phyloP scores from a whole-genome alignment of 2,113 vertebrate species.

The Coptodon rendalli region DNA sequence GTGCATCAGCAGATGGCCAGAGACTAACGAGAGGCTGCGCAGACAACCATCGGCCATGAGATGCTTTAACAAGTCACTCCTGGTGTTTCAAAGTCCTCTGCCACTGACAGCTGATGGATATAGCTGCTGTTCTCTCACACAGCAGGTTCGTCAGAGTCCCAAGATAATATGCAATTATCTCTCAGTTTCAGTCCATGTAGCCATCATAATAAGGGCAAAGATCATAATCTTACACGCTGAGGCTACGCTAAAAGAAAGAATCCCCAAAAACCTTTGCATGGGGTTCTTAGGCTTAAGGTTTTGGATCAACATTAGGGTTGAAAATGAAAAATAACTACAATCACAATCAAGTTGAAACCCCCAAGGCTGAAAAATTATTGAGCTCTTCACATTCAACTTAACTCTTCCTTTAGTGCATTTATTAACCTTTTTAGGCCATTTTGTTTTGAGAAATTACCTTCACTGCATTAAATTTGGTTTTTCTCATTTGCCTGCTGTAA shows the following conservation, averaged over 20 bases:
- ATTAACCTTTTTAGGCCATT: background rate
- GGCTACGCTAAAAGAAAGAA: background rate
- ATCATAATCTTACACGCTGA: background rate
- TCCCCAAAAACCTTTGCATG: background rate
- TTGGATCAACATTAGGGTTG: background rate
- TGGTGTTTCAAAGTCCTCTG: background rate
- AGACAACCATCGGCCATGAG: background rate
- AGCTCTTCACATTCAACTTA: background rate
- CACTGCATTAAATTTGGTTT: background rate
- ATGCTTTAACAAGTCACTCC: background rate
- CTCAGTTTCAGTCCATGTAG: background rate
- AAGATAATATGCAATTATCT: background rate
- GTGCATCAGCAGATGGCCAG: conserved; percentile 19
- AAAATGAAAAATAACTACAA: background rate
- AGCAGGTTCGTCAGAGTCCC: background rate
- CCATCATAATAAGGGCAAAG: background rate
- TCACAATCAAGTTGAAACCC: background rate
- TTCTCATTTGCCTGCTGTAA: background rate
- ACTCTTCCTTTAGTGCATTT: background rate
- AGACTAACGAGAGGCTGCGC: background rate
- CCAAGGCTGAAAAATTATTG: background rate
- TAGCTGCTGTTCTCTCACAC: background rate
- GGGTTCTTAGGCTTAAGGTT: background rate
- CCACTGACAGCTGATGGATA: background rate
- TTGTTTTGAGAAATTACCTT: background rate